A percentile compares a stretch with the other conserved stretches of the same genome.
phyloP scores from a whole-genome alignment of 2,888 invertebrate species.

The Linnaemya vulpina region DNA sequence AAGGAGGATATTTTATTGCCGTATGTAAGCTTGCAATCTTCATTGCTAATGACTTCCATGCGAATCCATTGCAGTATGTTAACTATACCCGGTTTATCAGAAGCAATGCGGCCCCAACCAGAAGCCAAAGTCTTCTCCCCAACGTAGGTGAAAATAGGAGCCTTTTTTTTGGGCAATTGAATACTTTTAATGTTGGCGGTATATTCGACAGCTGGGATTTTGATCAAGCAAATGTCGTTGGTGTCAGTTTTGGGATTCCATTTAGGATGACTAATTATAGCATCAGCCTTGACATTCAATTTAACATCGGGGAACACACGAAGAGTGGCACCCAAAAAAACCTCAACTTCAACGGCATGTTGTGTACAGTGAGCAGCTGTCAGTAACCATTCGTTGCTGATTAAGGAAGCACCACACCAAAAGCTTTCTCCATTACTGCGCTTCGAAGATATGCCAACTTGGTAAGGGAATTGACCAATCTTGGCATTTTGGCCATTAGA shows the following conservation, averaged over 20 bases:
- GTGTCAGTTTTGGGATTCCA: not conserved
- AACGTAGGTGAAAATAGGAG: not conserved
- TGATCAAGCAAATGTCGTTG: not conserved
- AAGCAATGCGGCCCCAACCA: not conserved
- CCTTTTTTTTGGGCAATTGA: not conserved
- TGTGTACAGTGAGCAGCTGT: not conserved
- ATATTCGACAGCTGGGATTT: not conserved
- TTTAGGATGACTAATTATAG: not conserved
- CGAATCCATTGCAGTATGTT: not conserved
- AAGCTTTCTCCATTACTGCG: constrained; percentile 61
- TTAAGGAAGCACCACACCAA: constrained; percentile 79
- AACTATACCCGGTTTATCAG: no score
- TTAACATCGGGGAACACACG: not conserved
- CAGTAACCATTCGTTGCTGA: constrained; percentile 49
- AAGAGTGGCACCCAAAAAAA: not conserved
- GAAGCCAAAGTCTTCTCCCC: not conserved
- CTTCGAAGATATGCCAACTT: constrained; percentile 75
- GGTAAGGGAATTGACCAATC: constrained; percentile 75
- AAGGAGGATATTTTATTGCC: not conserved
- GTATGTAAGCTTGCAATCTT: not conserved
- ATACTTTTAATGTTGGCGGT: not conserved
- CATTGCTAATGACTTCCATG: not conserved
- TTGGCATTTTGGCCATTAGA: constrained; percentile 74
- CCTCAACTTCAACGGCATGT: no score
- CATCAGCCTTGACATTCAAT: not conserved